These are phyloP conservation scores for Dolomedes plantarius DNA, from an alignment of 2,888 invertebrate species.

Conservation along the genomic window DNA sequence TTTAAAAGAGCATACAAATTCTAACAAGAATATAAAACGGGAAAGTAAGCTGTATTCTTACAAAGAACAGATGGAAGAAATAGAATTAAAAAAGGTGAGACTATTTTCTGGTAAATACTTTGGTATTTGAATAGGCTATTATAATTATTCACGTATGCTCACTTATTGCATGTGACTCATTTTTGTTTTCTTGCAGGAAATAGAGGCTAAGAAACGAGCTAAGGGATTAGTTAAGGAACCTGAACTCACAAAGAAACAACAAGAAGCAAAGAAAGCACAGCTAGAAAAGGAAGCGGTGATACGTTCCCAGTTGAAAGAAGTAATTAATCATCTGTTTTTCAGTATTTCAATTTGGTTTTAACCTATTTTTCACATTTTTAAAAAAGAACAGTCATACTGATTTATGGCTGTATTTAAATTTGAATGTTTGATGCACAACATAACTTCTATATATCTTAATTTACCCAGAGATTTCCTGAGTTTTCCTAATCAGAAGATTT, in stretches of 20 bases:
- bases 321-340: no score
- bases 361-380: background rate
- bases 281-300: slow-evolving; percentile 89
- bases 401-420: background rate
- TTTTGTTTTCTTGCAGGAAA: slow-evolving; percentile 79
- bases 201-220: slow-evolving; percentile 87
- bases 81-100: slow-evolving; percentile 85
- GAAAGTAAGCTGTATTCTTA: slow-evolving; percentile 98
- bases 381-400: background rate
- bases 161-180: background rate
- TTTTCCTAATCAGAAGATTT: no score
- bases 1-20: slow-evolving; percentile 76
- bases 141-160: background rate
- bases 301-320: slow-evolving; percentile 82
- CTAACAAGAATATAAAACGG: slow-evolving; percentile 85
- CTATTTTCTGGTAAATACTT: no score
- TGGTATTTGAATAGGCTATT: no score
- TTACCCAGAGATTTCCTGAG: background rate
- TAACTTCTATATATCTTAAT: background rate
- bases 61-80: slow-evolving; percentile 96
- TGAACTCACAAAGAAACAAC: slow-evolving; percentile 89
- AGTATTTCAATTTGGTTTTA: background rate
- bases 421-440: background rate
- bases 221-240: slow-evolving; percentile 80
- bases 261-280: slow-evolving; percentile 91